Conservation (phyloP, 2,888 invertebrate genomes). For the Epiblema foenella region DNA sequence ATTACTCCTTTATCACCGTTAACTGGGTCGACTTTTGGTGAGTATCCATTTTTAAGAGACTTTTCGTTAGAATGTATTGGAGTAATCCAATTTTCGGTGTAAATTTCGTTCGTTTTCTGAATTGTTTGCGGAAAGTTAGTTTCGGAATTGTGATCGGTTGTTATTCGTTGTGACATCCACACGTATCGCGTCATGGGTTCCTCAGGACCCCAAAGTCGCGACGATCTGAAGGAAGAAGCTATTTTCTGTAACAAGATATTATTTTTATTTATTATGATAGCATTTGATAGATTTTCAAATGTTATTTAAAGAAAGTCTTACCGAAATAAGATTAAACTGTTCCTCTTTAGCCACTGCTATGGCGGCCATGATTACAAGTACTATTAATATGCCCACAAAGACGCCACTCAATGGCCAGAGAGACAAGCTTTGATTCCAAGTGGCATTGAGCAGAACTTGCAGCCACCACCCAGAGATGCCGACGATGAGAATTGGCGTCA, state of each 20-base stretch:
- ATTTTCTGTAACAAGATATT: conserved; percentile 69
- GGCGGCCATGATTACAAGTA: conserved; percentile 72
- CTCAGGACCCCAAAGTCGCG: conserved; percentile 79
- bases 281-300: not conserved
- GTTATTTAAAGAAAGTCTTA: conserved; percentile 52
- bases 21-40: conserved; percentile 52
- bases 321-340: conserved; percentile 75
- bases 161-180: conserved; percentile 78
- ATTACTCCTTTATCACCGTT: conserved; percentile 57
- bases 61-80: conserved; percentile 62
- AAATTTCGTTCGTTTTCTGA: conserved; percentile 62
- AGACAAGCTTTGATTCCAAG: conserved; percentile 60
- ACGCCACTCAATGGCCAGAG: conserved; percentile 73
- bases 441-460: conserved; percentile 59
- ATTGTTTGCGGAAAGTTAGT: conserved; percentile 66
- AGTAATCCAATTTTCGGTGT: conserved; percentile 62
- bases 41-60: conserved; percentile 58
- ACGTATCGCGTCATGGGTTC: conserved; percentile 78
- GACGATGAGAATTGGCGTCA: conserved; percentile 65
- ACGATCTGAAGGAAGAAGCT: conserved; percentile 73
- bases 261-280: not conserved
- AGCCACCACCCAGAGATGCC: conserved; percentile 79
- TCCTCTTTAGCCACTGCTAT: conserved; percentile 78
- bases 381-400: conserved; percentile 63
- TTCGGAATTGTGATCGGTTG: conserved; percentile 67